A percentile compares a stretch with the other conserved stretches of the same genome.
Conservation (phyloP, 2,113 vertebrate genomes). For the Fulmarus glacialis region DNA sequence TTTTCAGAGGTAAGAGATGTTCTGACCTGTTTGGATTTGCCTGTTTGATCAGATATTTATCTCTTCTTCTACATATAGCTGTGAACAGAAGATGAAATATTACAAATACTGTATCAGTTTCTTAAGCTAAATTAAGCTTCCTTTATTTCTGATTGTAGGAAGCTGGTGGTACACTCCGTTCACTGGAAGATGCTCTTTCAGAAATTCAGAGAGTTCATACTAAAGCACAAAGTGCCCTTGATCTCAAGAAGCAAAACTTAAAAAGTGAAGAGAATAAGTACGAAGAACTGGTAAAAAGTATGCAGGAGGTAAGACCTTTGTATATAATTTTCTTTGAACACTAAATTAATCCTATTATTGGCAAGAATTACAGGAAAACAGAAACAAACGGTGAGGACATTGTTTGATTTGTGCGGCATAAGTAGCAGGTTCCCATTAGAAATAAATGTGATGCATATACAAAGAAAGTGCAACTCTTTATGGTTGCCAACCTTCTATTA, state of each 20-base stretch:
- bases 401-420: background rate
- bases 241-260: slow-evolving; percentile 90
- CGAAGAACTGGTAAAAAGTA: slow-evolving; percentile 83
- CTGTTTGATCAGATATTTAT: background rate
- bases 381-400: background rate
- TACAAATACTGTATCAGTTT: background rate
- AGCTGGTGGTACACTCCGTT: slow-evolving; percentile 74
- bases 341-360: background rate
- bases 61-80: background rate
- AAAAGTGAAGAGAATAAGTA: slow-evolving; percentile 84
- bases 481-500: background rate
- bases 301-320: slow-evolving; percentile 82
- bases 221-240: slow-evolving; percentile 87
- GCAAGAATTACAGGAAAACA: background rate
- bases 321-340: background rate
- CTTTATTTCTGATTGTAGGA: slow-evolving; percentile 73
- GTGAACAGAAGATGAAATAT: background rate
- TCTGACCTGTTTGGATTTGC: background rate
- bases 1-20: background rate
- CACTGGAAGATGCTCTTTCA: slow-evolving; percentile 82
- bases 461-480: background rate
- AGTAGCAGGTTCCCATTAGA: background rate
- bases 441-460: background rate
- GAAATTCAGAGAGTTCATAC: slow-evolving; percentile 84
- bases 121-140: background rate